Evolutionary conservation across 1,140 invertebrate genomes (phyloP), one percentile per base, ranked within the genome.

Genomic region (Ips typographus): DNA sequence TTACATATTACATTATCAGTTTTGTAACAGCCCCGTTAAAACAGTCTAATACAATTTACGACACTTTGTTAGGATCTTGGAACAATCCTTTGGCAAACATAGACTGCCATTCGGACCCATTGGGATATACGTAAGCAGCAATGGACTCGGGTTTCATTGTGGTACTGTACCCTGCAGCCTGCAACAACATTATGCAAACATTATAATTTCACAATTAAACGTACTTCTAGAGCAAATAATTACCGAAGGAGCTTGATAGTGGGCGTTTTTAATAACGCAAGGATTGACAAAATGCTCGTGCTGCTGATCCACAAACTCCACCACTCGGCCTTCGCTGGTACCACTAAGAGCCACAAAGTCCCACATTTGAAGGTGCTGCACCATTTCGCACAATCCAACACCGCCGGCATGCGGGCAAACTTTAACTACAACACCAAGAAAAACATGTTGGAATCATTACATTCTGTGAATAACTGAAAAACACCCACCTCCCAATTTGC

Each of bases 401-500:
- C 95, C 95, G 8, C 95, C 95, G 59, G 93, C 94, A 83, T 97
- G 95, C 0, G 95, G 94, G 80, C 94, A 95, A 1, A 97, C 92
- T 76, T 93, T 94, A 47, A 96, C 93, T 94, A 78, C 82, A 83
- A 72, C 61, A 60, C 44, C 68, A 66, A 8, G 7, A 3, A 59
- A 42, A 40, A 59, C 38, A 41, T 59, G 41, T 8, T 59, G 57
- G 2, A 42, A 42, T 40, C 7, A 3, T 44, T 44, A 44, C 4
- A 44, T 44, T 44, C 8, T 44, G 43, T 44, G 8, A 8, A 44
- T 8, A 4, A 44, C 8, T 44, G 4, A 44, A 8, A 44, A 8
- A 44, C 43, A 44, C 4, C 43, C 43, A 91, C 89, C 85, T 75
- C 85, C 84, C 38, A 89, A 77, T 82, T 91, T 91, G 37, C 88